These are phyloP conservation scores for Amblyopsis rosae DNA, from an alignment of 2,113 vertebrate genomes.

Conservation along the genomic window DNA sequence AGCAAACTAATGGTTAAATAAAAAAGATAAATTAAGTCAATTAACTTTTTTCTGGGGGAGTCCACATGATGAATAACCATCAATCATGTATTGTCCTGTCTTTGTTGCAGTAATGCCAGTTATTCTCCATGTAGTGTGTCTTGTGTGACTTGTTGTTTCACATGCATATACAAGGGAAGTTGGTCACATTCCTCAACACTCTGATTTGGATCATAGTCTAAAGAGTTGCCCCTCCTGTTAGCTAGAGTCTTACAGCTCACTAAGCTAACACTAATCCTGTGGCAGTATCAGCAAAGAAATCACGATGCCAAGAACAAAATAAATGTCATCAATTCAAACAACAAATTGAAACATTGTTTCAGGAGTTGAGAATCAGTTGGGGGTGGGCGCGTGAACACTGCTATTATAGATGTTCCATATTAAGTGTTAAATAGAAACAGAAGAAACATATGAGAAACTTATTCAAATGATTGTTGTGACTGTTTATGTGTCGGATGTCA, in stretches of 20 bases:
- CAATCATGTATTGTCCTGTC: too few relatives aligned
- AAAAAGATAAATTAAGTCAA: too few relatives aligned
- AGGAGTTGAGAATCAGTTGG: slow-evolving; percentile 35
- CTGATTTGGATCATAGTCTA: slow-evolving; percentile 58
- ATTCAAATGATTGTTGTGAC: not conserved
- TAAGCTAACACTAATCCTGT: slow-evolving; percentile 77
- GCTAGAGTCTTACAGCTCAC: slow-evolving; percentile 18
- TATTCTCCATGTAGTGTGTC: too few relatives aligned
- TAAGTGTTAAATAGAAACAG: slow-evolving; percentile 19
- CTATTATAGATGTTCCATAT: slow-evolving; percentile 13
- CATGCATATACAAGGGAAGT: not conserved
- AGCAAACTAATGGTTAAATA: too few relatives aligned
- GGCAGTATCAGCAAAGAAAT: slow-evolving; percentile 41
- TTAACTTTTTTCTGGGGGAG: too few relatives aligned
- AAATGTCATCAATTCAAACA: slow-evolving; percentile 60
- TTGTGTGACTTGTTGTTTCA: not conserved
- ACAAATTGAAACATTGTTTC: slow-evolving; percentile 46
- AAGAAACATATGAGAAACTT: not conserved
- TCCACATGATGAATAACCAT: too few relatives aligned
- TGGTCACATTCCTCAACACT: slow-evolving; percentile 48
- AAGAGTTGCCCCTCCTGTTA: slow-evolving; percentile 48
- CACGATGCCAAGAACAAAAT: slow-evolving; percentile 51
- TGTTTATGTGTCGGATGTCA: not conserved
- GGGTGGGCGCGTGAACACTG: slow-evolving; percentile 20
- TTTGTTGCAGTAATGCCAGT: too few relatives aligned